A percentile compares a stretch with the other conserved stretches of the same genome.
Evolutionary conservation across 2,888 invertebrate species (phyloP).

Genomic region (Lapara coniferarum): DNA sequence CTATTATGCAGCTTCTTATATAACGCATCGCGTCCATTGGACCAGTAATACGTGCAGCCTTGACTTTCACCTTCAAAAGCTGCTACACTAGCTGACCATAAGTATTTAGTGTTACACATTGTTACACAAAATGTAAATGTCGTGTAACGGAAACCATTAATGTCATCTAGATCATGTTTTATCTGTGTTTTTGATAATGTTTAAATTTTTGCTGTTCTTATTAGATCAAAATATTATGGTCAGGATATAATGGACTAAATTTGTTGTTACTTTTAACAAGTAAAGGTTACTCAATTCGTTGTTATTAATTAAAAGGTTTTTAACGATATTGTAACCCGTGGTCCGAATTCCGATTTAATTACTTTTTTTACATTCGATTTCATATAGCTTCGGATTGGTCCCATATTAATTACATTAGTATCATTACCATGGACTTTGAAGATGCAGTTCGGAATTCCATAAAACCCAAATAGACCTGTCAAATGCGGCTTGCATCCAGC

Average conservation of each 20-base stretch:
- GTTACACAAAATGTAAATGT: slow-evolving; percentile 4
- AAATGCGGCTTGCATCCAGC: too few species aligned
- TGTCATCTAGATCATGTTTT: not conserved
- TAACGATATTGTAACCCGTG: too few species aligned
- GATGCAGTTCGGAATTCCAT: too few species aligned
- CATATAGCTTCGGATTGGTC: too few species aligned
- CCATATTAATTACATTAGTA: too few species aligned
- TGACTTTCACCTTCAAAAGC: slow-evolving; percentile 65
- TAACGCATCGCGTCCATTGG: slow-evolving; percentile 48
- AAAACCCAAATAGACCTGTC: too few species aligned
- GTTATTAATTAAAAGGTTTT: too few species aligned
- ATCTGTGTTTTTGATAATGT: not conserved
- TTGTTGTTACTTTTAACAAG: not conserved
- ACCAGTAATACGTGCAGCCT: slow-evolving; percentile 53
- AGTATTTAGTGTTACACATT: slow-evolving; percentile 14
- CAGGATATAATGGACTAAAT: not conserved
- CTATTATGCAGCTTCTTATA: slow-evolving; percentile 40
- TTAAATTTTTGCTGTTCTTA: not conserved
- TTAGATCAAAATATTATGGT: too few species aligned
- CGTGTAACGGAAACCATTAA: slow-evolving; percentile 15
- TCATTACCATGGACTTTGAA: too few species aligned
- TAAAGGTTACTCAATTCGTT: too few species aligned
- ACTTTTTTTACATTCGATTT: too few species aligned
- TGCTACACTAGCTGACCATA: slow-evolving; percentile 2
- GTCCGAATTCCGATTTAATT: too few species aligned